Base-by-base conservation (phyloP, 2,888 invertebrate species). In the Ophioninae sp. region DNA sequence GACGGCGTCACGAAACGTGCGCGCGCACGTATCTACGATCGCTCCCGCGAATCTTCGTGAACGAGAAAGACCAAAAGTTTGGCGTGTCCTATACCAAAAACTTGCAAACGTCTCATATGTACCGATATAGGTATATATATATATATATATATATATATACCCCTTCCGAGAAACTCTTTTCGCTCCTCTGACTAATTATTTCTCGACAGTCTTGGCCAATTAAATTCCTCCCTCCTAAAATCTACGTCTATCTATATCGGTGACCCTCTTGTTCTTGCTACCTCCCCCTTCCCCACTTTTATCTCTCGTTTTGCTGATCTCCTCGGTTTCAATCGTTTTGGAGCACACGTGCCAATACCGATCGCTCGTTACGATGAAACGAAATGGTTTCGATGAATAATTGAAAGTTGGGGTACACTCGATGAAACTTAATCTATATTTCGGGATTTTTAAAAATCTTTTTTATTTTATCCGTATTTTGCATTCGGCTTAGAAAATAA, bases 101-200 rank as follows among this genome's bases (percentile, higher is more conserved):
- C 85, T 87, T 81, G 86, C 84, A 87, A 89, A 87, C n/a, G n/a
- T n/a, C 79, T 8, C 30, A 86, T 86, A 84, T 85, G 86, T 86
- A 30, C 8, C 10, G 5, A 62, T 10, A 13, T 2, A 30, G 2
- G 13, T 17, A 44, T 39, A 39, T 39, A 39, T 41, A 41, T 41
- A 41, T 41, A 41, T 7, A 41, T 13, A 44, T 13, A 44, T 13
- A 10, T 44, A 10, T 44, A 10, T 44, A 10, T 44, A 13, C n/a
- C 41, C 86, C 87, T 91, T 90, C 90, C 86, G 76, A 87, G 89
- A 89, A 90, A 87, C 84, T 86, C 84, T 87, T 85, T 86, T 82
- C 83, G 72, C 79, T 80, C 85, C 57, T 88, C 88, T 88, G 87
- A 88, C 88, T 86, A 77, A 83, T 83, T 83, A 79, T 80, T 73